These are phyloP conservation scores for Calliopum simillimum DNA, from an alignment of 2,888 invertebrate species.

Conservation along the genomic window DNA sequence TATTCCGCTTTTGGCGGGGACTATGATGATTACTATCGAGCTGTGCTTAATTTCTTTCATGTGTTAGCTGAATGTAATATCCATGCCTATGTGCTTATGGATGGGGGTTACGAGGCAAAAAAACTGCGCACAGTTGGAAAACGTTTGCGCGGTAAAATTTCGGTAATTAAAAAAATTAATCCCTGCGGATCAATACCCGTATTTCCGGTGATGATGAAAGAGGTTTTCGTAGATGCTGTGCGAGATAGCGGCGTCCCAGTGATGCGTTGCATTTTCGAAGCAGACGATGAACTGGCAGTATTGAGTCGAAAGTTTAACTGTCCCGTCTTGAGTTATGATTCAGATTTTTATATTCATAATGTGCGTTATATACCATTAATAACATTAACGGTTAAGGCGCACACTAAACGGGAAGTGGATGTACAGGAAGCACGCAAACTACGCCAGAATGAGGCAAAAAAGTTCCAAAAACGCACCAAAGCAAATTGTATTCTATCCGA, in stretches of 20 bases:
- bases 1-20: conserved; percentile 87
- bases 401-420: conserved; percentile 52
- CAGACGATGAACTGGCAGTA: conserved; percentile 88
- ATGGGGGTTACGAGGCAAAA: conserved; percentile 80
- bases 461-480: conserved; percentile 60
- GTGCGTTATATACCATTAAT: conserved; percentile 84
- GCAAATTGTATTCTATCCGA: conserved; percentile 53
- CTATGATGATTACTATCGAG: conserved; percentile 80
- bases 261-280: conserved; percentile 86
- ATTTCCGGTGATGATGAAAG: conserved; percentile 81
- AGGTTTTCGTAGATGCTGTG: conserved; percentile 80
- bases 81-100: conserved; percentile 79
- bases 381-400: conserved; percentile 71
- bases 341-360: conserved; percentile 93
- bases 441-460: conserved; percentile 56
- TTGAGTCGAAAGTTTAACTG: conserved; percentile 82
- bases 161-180: conserved; percentile 71
- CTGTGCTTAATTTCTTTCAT: conserved; percentile 76
- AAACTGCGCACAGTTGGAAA: conserved; percentile 77
- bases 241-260: conserved; percentile 74
- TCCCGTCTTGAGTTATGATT: conserved; percentile 92
- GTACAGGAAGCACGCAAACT: conserved; percentile 41
- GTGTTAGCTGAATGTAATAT: conserved; percentile 78
- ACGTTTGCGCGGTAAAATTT: conserved; percentile 73
- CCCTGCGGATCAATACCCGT: conserved; percentile 72